Conservation (phyloP, 2,888 invertebrate genomes). For the Hydropsyche betteni region DNA sequence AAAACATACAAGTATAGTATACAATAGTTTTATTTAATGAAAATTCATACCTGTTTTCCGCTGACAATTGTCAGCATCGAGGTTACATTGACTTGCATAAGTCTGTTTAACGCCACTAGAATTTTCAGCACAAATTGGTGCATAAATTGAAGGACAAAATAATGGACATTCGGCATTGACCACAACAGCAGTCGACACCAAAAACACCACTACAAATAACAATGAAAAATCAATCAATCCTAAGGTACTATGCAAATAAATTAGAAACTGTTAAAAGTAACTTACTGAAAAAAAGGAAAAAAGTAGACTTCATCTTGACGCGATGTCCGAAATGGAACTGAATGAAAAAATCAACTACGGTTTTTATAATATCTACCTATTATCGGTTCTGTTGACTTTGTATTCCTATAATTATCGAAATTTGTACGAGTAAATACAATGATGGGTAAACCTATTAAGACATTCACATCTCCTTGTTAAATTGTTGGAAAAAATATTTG, state of each 20-base stretch:
- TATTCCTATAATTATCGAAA: too few relatives aligned
- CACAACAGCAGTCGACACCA: constrained; percentile 20
- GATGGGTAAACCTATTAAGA: too few relatives aligned
- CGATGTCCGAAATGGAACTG: constrained; percentile 2
- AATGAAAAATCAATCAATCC: neutral
- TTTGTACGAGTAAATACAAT: too few relatives aligned
- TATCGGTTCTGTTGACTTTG: too few relatives aligned
- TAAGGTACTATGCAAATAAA: neutral
- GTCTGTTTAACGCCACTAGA: neutral
- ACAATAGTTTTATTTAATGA: neutral
- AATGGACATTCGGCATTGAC: constrained; percentile 20
- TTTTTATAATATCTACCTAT: too few relatives aligned
- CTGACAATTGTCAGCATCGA: constrained; percentile 3
- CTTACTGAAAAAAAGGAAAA: constrained; percentile 19
- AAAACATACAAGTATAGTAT: neutral
- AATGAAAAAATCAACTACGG: too few relatives aligned
- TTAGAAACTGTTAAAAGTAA: neutral
- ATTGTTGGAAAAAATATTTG: too few relatives aligned
- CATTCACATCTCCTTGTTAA: too few relatives aligned
- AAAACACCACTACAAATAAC: constrained; percentile 22
- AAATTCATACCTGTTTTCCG: neutral
- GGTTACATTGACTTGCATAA: constrained; percentile 18
- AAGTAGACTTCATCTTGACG: constrained; percentile 25
- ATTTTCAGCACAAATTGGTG: constrained; percentile 13
- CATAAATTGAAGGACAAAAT: constrained; percentile 8